Evolutionary conservation across 1,140 invertebrate species (phyloP), one percentile per base, ranked within the genome.

Genomic region (Oedothorax gibbosus): DNA sequence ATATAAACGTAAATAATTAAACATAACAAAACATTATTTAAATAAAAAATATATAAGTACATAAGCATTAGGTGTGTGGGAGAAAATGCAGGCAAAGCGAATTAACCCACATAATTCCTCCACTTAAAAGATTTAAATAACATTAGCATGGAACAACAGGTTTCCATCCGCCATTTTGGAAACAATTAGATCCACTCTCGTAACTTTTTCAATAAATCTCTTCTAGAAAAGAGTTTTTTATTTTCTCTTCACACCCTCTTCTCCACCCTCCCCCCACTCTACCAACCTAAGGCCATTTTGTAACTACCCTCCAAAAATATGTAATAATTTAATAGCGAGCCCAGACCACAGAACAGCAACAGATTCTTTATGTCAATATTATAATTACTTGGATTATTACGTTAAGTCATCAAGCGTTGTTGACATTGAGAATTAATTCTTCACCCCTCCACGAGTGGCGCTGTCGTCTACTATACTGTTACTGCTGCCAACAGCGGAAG

Each of bases 361-460:
- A 84, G 81, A 84, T 84, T 84, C 81, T 84, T 84, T 84, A 84
- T 84, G 81, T 84, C 72, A 84, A 84, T 84, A 84, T 84, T 84
- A 84, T 84, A 84, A 84, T 84, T 84, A 84, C 81, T 56, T 62
- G 69, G 81, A 84, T 84, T 84, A 84, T 84, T 84, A 84, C 81
- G 81, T 84, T 84, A 84, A 84, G 81, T 84, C 81, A 84, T 84
- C 81, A 84, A 35, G 81, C 72, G 72, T 56, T 84, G 81, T 84
- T 84, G 81, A 84, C 81, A 84, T 76, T 84, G 81, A 75, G 81
- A 84, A 84, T 84, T 84, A 84, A 84, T 84, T 72, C 81, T 84
- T 84, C 72, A 68, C 62, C 75, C 60, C 71, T 62, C 62, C 53
- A 64, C 68, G 76, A 84, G 81, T 66, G 81, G 71, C 71, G 72